phyloP scores from a whole-genome alignment of 2,113 vertebrate species.

The Saimiri boliviensis region DNA sequence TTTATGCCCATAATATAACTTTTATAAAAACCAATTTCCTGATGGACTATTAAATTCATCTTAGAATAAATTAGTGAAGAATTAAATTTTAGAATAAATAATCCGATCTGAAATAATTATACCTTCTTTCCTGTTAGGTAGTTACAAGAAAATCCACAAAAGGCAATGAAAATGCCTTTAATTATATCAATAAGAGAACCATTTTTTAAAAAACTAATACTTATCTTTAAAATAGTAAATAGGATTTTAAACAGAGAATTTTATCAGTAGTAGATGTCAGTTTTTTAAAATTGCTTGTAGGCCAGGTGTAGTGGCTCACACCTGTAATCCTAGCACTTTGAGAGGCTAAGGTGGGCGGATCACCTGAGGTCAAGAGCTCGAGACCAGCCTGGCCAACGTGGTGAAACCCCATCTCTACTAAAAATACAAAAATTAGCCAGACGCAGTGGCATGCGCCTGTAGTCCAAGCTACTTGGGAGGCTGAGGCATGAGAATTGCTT shows the following conservation, averaged over 20 bases:
- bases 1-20: slow-evolving; percentile 67
- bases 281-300: not conserved
- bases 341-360: too few relatives aligned
- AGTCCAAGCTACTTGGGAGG: too few relatives aligned
- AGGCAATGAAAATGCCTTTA: slow-evolving; percentile 46
- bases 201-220: not conserved
- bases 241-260: slow-evolving; percentile 48
- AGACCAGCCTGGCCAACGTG: too few relatives aligned
- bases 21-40: slow-evolving; percentile 70
- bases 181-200: slow-evolving; percentile 44
- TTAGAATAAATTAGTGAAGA: slow-evolving; percentile 67
- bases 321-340: too few relatives aligned
- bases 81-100: slow-evolving; percentile 68
- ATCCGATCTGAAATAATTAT: slow-evolving; percentile 48
- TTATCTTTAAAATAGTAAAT: slow-evolving; percentile 61
- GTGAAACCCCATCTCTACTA: too few relatives aligned
- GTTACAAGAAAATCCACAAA: slow-evolving; percentile 40
- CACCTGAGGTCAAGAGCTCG: too few relatives aligned
- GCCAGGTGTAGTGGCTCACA: too few relatives aligned
- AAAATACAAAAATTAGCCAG: too few relatives aligned
- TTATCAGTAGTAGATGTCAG: slow-evolving; percentile 11
- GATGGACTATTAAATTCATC: slow-evolving; percentile 67
- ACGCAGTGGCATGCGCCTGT: too few relatives aligned
- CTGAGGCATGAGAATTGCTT: too few relatives aligned
- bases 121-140: slow-evolving; percentile 43